These are phyloP conservation scores for Myrmophylax atrothorax DNA, from an alignment of 2,113 vertebrate species.

Conservation along the genomic window DNA sequence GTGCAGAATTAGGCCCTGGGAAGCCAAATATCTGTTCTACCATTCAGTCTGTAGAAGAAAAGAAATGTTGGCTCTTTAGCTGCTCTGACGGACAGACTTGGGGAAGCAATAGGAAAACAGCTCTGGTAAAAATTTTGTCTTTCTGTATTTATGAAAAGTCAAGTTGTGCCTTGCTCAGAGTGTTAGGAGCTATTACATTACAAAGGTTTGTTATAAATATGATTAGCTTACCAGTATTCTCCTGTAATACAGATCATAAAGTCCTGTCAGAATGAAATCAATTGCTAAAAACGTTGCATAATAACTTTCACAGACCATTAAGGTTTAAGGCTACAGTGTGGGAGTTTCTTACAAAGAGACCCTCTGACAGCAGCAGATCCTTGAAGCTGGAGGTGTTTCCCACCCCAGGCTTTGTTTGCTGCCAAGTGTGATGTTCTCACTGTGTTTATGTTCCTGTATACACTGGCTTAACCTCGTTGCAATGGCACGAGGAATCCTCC, in stretches of 20 bases:
- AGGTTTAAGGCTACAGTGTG: slow-evolving; percentile 30
- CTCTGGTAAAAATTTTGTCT: background rate
- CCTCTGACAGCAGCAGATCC: slow-evolving; percentile 6
- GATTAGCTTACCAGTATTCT: slow-evolving; percentile 45
- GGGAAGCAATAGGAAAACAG: slow-evolving; percentile 36
- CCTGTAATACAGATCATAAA: slow-evolving; percentile 50
- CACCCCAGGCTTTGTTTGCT: background rate
- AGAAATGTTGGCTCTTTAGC: slow-evolving; percentile 6
- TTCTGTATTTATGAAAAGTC: slow-evolving; percentile 10
- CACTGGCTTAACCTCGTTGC: background rate
- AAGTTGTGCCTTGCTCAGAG: background rate
- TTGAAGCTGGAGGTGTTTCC: slow-evolving; percentile 1
- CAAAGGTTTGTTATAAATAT: slow-evolving; percentile 10
- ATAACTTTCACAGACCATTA: slow-evolving; percentile 62
- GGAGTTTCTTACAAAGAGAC: slow-evolving; percentile 41
- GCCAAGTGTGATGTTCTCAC: background rate
- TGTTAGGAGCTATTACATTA: background rate
- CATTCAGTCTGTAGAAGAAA: background rate
- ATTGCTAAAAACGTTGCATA: slow-evolving; percentile 18
- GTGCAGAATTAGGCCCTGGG: background rate
- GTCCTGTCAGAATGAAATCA: background rate
- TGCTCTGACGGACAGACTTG: slow-evolving; percentile 24
- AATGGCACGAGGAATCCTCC: background rate
- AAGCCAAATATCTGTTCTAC: slow-evolving; percentile 29
- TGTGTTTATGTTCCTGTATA: background rate